Conservation (phyloP, 2,888 invertebrate species). For the Ethmia dodecea region DNA sequence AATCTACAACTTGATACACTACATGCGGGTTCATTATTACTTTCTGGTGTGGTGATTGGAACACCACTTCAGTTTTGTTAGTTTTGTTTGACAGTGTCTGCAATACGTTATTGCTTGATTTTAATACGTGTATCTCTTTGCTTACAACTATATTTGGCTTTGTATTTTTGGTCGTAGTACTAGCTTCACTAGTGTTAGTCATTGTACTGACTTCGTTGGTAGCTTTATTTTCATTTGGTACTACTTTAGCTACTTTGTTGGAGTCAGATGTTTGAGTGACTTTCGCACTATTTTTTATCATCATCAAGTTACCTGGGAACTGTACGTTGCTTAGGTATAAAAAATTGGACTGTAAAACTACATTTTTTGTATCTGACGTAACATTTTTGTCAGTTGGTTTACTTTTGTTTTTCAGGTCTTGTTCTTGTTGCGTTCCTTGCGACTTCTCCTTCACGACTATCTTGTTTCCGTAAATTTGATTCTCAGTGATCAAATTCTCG, state of each 20-base stretch:
- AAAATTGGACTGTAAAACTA: conserved; percentile 62
- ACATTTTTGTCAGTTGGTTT: conserved; percentile 35
- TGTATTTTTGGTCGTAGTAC: conserved; percentile 26
- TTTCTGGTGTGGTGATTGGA: conserved; percentile 49
- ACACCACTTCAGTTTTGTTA: conserved; percentile 44
- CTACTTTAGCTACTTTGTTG: conserved; percentile 32
- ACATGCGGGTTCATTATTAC: conserved; percentile 59
- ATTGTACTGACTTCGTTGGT: conserved; percentile 26
- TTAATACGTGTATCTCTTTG: conserved; percentile 51
- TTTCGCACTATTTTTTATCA: conserved; percentile 59
- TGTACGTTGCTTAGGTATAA: conserved; percentile 66
- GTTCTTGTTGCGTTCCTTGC: conserved; percentile 58
- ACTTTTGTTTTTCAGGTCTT: conserved; percentile 49
- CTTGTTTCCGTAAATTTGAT: conserved; percentile 75
- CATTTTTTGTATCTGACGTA: conserved; percentile 47
- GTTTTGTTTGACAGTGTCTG: conserved; percentile 32
- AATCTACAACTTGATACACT: conserved; percentile 57
- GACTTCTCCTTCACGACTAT: conserved; percentile 76
- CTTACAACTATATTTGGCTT: conserved; percentile 26
- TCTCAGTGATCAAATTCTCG: conserved; percentile 74
- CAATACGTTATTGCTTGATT: conserved; percentile 46
- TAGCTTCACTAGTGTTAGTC: conserved; percentile 20
- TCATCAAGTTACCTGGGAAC: conserved; percentile 65
- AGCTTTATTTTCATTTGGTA: conserved; percentile 44
- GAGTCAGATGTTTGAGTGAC: conserved; percentile 33